These are phyloP conservation scores for Felis catus DNA, from an alignment of 2,113 vertebrate species.

Conservation along the genomic window F.catus_Fca126_mat1.0 CM031412.1:66736501-66737000, in stretches of 20 bases:
- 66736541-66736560: background rate
- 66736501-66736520: background rate
- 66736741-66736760: background rate
- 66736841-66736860: too few relatives aligned
- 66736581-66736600: background rate
- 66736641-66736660: background rate
- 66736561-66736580: background rate
- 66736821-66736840: too few relatives aligned
- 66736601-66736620: background rate
- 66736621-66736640: background rate
- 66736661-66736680: background rate
- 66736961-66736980: background rate
- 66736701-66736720: background rate
- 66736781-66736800: background rate
- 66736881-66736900: too few relatives aligned
- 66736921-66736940: background rate
- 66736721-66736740: fast-evolving
- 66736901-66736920: too few relatives aligned
- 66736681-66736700: background rate
- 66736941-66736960: background rate
- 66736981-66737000: background rate
- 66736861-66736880: too few relatives aligned
- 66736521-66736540: background rate
- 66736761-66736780: background rate
- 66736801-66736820: too few relatives aligned